Percentiles rank a stretch among this genome's conserved stretches.
These are phyloP conservation scores for Corydoras sp. DNA, from an alignment of 2,113 vertebrate genomes.

Conservation along the genomic window DNA sequence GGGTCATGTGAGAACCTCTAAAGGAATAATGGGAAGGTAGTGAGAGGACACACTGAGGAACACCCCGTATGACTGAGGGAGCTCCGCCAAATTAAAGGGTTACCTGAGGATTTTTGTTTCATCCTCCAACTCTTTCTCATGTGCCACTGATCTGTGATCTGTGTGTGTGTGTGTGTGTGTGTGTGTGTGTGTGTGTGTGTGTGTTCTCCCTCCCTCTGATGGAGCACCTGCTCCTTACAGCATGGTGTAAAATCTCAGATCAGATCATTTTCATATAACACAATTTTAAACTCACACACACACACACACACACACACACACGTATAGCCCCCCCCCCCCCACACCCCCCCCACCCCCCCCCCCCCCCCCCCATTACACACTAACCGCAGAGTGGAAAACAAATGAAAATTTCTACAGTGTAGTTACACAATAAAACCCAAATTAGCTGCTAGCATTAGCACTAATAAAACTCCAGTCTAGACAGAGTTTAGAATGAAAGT, in stretches of 20 bases:
- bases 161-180: conserved; percentile 6
- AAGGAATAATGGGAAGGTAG: no score
- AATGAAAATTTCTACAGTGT: background rate
- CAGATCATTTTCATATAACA: no score
- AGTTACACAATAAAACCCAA: background rate
- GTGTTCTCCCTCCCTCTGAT: conserved; percentile 33
- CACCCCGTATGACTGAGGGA: no score
- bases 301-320: conserved; percentile 12
- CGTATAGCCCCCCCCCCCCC: background rate
- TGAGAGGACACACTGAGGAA: no score
- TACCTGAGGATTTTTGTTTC: no score
- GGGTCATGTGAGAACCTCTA: no score
- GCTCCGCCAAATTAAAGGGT: no score
- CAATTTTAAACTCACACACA: background rate
- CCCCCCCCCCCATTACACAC: background rate
- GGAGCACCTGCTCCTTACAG: conserved; percentile 32
- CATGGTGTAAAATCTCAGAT: background rate
- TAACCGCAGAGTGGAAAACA: background rate
- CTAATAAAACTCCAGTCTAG: background rate
- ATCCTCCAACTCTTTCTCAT: background rate
- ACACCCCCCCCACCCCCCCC: background rate
- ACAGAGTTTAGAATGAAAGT: background rate
- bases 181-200: conserved; percentile 18
- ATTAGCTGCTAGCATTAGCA: background rate
- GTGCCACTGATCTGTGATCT: background rate